Evolutionary conservation across 2,797 vertebrate genomes (phyloP).

Genomic region (Sardinella longiceps): DNA sequence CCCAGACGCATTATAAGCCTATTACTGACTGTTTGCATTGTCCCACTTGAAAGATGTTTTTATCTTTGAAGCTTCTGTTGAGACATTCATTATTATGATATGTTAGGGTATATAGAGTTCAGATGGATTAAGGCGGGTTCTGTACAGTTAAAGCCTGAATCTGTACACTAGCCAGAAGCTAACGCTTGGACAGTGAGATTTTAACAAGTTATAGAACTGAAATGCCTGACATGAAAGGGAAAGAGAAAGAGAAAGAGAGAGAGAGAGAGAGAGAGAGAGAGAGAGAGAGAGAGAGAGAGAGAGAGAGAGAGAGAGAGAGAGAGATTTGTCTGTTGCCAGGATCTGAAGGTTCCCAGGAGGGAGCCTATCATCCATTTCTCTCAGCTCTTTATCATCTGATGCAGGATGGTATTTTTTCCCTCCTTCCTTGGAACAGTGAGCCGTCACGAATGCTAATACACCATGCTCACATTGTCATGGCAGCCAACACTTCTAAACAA

Average conservation of each 20-base stretch:
- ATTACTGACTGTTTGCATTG: no score
- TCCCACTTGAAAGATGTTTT: no score
- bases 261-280: background rate
- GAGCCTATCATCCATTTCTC: background rate
- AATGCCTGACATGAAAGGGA: background rate
- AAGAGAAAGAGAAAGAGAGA: background rate
- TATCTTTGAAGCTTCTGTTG: no score
- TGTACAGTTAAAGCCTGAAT: background rate
- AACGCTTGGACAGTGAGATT: background rate
- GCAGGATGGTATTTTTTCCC: conserved; percentile 2
- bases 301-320: background rate
- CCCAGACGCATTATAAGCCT: no score
- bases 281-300: background rate
- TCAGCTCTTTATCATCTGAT: conserved; percentile 11
- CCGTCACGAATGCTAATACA: background rate
- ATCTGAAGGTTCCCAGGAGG: background rate
- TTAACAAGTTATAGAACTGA: background rate
- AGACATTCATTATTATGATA: background rate
- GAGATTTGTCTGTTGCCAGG: background rate
- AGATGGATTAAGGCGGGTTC: background rate
- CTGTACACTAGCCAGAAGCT: background rate
- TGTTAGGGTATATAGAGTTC: no score
- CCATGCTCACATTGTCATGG: background rate
- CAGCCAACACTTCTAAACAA: background rate
- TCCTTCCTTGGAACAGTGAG: background rate